Conservation (phyloP, 2,888 invertebrate species). For the Auanema sp. region DNA sequence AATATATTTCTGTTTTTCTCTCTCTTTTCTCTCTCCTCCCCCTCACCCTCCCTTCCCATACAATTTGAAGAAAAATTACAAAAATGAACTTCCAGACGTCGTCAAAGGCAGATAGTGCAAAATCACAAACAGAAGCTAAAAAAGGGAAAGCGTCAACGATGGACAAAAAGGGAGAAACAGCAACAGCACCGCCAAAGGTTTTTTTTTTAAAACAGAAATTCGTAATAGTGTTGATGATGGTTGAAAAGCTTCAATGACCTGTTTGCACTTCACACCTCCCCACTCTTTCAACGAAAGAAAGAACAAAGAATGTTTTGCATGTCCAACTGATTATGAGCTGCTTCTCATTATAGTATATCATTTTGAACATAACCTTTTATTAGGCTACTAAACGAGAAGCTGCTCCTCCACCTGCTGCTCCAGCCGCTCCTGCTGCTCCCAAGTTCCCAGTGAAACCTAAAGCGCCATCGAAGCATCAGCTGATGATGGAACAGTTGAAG, state of each 20-base stretch:
- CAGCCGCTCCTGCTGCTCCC: conserved; percentile 26
- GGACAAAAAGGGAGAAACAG: not conserved
- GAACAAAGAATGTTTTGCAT: too few species aligned
- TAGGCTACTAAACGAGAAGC: conserved; percentile 1
- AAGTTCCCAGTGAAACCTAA: conserved; percentile 52
- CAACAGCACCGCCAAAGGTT: not conserved
- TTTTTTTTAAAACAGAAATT: not conserved
- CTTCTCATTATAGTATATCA: not conserved
- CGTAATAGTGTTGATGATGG: not conserved
- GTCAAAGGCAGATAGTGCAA: not conserved
- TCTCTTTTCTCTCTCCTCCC: not conserved
- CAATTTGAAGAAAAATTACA: not conserved
- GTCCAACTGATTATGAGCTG: not conserved
- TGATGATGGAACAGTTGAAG: conserved; percentile 47
- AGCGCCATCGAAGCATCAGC: conserved; percentile 50
- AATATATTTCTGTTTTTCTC: not conserved
- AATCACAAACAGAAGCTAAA: not conserved
- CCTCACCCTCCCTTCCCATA: not conserved
- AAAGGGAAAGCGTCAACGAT: not conserved
- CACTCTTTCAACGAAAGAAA: conserved; percentile 1
- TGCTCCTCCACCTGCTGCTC: conserved; percentile 11
- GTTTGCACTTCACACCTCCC: not conserved
- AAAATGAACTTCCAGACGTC: conserved; percentile 1
- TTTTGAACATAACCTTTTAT: not conserved
- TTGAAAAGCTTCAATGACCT: not conserved